Evolutionary conservation across 2,797 vertebrate species (phyloP), one percentile per base, ranked within the genome.

Genomic region (Anableps anableps): DNA sequence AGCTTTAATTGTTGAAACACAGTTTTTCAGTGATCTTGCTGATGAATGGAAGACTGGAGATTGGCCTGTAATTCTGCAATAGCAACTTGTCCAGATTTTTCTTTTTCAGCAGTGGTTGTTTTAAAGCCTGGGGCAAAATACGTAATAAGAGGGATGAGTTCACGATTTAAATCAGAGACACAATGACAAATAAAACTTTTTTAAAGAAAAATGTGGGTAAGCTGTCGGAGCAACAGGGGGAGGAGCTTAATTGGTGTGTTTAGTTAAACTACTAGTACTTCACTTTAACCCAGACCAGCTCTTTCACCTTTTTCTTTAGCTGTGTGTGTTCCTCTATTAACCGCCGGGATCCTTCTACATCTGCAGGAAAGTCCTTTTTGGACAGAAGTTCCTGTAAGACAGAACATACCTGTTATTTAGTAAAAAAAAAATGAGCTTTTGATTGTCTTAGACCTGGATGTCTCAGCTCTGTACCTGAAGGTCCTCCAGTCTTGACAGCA

Each of bases 261-360:
- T 16, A 16, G 13, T 60, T 60, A 55, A 55, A 55, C 23, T 55
- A 66, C 10, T 36, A 66, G 19, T 38, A 38, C 21, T 66, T 66
- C 5, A 26, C 26, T 41, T 68, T 14, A 6, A 41, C 34, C 31
- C 17, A 43, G 26, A 7, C 13, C 38, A 76, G 36, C n/a, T 29
- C 14, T 5, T 70, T 62, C 36, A 94, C 94, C 96, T 98, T 99
- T 88, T 99, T 99, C 96, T 99, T 99, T 64, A 99, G 96, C 85
- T 98, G 97, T 0, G 98, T 98, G 93, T 99, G 99, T 80, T 99
- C 98, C 16, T 99, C 98, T 19, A 99, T 99, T 75, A 99, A 94
- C 72, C 96, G 94, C 64, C 98, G 96, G 1, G 98, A 99, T 80
- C 97, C 98, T 83, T 99, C 99, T 85, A 99, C 98, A 2, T 99